These are phyloP conservation scores for Hydractinia echinata DNA, from an alignment of 30 jellyfish, hydroid and myxozoan species.

Conservation along the genomic window DNA sequence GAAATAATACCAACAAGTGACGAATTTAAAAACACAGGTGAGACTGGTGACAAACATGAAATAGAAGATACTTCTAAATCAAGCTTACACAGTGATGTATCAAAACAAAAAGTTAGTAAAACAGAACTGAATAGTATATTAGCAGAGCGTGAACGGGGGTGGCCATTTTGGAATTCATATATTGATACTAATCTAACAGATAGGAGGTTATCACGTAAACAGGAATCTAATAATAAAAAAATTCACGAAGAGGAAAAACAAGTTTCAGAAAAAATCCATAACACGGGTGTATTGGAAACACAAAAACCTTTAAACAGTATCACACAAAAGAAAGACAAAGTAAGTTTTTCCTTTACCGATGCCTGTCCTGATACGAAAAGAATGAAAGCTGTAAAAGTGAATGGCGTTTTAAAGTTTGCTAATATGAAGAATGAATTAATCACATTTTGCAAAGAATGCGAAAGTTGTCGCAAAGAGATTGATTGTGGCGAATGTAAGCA, in stretches of 20 bases:
- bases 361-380: background rate
- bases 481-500: constrained; percentile 55
- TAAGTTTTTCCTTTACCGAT: background rate
- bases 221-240: background rate
- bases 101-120: constrained; percentile 6
- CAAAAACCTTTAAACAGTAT: background rate
- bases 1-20: background rate
- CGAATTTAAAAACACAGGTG: background rate
- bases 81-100: background rate
- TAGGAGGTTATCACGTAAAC: background rate
- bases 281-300: background rate
- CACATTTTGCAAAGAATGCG: constrained; percentile 56
- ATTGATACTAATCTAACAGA: background rate
- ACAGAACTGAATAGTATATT: background rate
- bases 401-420: constrained; percentile 17
- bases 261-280: background rate
- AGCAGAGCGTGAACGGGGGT: constrained; percentile 8
- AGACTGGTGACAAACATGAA: background rate
- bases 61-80: no score
- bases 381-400: constrained; percentile 17
- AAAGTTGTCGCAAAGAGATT: constrained; percentile 34
- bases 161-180: constrained; percentile 18
- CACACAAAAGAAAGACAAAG: background rate
- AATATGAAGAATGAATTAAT: constrained; percentile 14
- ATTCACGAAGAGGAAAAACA: background rate